Evolutionary conservation across 2,113 vertebrate genomes (phyloP), one percentile per base, ranked within the genome.

Genomic region (Hydrochoerus hydrochaeris): DNA sequence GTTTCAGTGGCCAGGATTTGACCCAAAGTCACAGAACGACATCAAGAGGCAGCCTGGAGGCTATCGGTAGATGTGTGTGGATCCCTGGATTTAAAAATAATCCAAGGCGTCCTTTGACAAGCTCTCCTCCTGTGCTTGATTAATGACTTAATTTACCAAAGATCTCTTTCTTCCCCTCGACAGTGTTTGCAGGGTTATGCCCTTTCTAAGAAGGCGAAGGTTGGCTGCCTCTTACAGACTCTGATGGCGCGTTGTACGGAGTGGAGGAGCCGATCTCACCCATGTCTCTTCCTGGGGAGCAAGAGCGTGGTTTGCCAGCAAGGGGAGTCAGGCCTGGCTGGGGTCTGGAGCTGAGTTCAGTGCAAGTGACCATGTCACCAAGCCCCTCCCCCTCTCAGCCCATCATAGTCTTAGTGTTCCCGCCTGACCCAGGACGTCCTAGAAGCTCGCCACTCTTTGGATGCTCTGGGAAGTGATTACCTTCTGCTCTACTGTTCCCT

Each of bases 391-490:
- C 13, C 17, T 75, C 41, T 83, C 30, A 1, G 81, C 26, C 20
- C 8, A 4, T 0, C 0, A 3, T 35, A 17, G 11, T 86, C 65
- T 67, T 17, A 17, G 26, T 26, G 12, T 92, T 6, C 44, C 96
- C 90, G 83, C 88, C 90, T 35, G 63, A 82, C 71, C 58, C 54
- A 71, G 38, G 85, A 88, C 20, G 13, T 88, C 96, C 95, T 71
- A 83, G 92, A 38, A 85, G 12, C 82, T 82, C 46, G 1, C 0
- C 38, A 24, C 46, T 5, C 30, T 32, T 38, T n/a, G 57, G 28
- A 65, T 12, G 44, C 0, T 0, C 4, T 11, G 46, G 44, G 38
- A n/a, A 16, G 0, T 1, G 24, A 85, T 81, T 16, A 2, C 44
- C 80, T 73, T 32, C 38, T 24, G 88, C 54, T 71, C 35, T 49